Evolutionary conservation across 1,140 invertebrate species (phyloP), one percentile per base, ranked within the genome.

Genomic region (Drosophila nasuta): DNA sequence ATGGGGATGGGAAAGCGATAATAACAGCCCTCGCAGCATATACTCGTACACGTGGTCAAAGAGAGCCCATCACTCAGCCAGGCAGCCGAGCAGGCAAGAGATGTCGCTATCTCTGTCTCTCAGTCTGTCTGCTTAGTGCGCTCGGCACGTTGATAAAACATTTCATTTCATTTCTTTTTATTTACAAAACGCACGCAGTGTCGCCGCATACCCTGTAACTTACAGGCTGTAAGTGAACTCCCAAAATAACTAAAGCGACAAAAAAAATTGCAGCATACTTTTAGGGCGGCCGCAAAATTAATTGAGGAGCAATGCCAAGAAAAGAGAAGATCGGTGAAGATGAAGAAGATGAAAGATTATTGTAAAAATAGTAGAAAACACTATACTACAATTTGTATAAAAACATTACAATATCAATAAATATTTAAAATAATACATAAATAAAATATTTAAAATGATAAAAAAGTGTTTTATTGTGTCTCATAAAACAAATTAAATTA

Each of bases 141-240:
- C 80, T 45, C 43, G 81, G 75, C 85, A 88, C 85, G 85, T 89
- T 90, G 85, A 89, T 89, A 89, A 90, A 89, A 90, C 81, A 89
- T 89, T 89, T 89, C 82, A 81, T 75, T 78, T 86, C 68, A 87
- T 77, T 88, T 88, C 62, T 81, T 86, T 81, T 85, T 78, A 74
- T 87, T 82, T 81, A 82, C 79, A 87, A 71, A 77, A 79, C 75
- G 41, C 82, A 86, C 81, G 75, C 75, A 86, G 41, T 74, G 57
- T 73, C 51, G 38, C 62, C 51, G 38, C 62, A 74, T 75, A 71
- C 60, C 60, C 68, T 58, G 13, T 20, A 25, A 25, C 3, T 25
- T 25, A 25, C 3, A 25, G 20, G 20, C 20, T 25, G 20, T 25
- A 35, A 13, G 0, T 33, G 1, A 13, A 5, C 1, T 20, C 20